Evolutionary conservation across 2,797 vertebrate genomes (phyloP).

Genomic region (Toxotes lorentzi): DNA sequence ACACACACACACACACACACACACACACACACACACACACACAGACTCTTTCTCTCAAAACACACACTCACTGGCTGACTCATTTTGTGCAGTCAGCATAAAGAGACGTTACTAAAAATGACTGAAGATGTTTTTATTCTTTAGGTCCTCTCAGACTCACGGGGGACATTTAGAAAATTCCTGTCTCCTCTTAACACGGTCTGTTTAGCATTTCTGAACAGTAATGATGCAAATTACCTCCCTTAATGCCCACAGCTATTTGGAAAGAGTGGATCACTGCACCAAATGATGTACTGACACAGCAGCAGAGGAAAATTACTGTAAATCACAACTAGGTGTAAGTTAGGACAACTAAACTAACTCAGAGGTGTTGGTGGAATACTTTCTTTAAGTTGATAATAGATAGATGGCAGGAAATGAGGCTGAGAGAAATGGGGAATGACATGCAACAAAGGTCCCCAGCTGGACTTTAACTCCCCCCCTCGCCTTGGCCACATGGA

Average conservation of each 20-base stretch:
- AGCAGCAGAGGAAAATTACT: neutral
- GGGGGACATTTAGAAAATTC: conserved; percentile 21
- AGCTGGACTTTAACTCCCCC: neutral
- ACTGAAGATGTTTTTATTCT: conserved; percentile 48
- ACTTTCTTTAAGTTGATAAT: neutral
- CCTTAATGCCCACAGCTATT: conserved; percentile 23
- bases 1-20: neutral
- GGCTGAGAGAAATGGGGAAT: neutral
- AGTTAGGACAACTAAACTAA: neutral
- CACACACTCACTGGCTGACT: conserved; percentile 9
- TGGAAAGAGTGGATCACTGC: conserved; percentile 25
- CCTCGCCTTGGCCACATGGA: too few relatives aligned
- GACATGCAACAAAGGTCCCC: neutral
- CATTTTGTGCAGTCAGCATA: conserved; percentile 53
- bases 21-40: neutral
- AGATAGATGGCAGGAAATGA: neutral
- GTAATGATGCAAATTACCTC: conserved; percentile 46
- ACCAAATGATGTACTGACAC: neutral
- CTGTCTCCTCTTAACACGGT: conserved; percentile 30
- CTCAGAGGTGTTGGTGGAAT: neutral
- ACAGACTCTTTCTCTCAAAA: neutral
- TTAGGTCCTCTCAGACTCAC: neutral
- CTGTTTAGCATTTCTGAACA: conserved; percentile 42
- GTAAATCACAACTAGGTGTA: neutral
- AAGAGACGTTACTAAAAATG: conserved; percentile 35